A percentile compares a stretch with the other conserved stretches of the same genome.
Conservation (phyloP, 2,797 vertebrate genomes). For the Avahi laniger region DNA sequence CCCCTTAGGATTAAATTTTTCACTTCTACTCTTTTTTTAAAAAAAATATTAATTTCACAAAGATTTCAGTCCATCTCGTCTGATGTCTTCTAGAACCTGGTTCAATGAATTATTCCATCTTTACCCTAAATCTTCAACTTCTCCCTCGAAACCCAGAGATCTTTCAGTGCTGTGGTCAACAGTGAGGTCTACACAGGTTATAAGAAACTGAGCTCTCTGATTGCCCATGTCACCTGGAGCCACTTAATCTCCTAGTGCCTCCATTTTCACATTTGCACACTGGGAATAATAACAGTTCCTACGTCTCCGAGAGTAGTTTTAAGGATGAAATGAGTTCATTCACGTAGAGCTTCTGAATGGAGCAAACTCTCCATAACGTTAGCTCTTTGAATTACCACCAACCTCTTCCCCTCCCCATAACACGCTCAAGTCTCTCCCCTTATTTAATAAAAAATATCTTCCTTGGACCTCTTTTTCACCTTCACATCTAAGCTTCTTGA, state of each 20-base stretch:
- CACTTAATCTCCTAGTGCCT: not conserved
- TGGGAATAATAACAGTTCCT: not conserved
- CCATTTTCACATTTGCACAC: not conserved
- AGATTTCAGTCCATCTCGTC: not conserved
- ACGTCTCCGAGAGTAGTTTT: not conserved
- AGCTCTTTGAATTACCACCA: not conserved
- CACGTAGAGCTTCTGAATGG: rapidly evolving
- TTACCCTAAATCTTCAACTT: not conserved
- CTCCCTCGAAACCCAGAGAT: not conserved
- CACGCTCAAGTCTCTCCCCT: not conserved
- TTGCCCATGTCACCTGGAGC: not conserved
- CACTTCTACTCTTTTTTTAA: not conserved
- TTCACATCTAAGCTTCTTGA: not conserved
- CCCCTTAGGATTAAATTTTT: not conserved
- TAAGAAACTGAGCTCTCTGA: not conserved
- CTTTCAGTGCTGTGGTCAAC: no score
- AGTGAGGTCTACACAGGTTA: not conserved
- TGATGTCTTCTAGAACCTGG: not conserved
- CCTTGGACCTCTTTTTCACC: not conserved
- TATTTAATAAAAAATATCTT: not conserved
- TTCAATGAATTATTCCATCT: not conserved
- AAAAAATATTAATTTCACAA: not conserved
- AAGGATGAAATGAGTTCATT: no score
- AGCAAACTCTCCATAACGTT: not conserved
- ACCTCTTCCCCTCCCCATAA: not conserved